Conservation (phyloP, 2,113 vertebrate genomes). For the Eurystomus gularis region DNA sequence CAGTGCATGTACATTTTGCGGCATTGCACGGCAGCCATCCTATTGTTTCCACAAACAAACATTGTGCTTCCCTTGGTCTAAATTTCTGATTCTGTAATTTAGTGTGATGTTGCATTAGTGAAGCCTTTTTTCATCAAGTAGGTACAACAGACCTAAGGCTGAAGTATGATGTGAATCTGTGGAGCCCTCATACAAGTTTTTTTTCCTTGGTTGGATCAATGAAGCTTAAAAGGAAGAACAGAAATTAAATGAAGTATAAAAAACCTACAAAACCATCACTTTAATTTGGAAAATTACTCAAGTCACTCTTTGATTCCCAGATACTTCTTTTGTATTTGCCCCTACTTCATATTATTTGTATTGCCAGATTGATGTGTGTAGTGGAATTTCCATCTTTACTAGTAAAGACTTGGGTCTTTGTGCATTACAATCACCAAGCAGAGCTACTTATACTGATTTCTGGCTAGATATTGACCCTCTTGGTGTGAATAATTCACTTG, state of each 20-base stretch:
- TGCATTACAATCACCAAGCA: neutral
- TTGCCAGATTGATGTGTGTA: neutral
- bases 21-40: neutral
- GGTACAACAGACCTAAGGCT: neutral
- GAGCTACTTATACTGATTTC: neutral
- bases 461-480: neutral
- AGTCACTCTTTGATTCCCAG: neutral
- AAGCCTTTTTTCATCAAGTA: neutral
- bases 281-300: neutral
- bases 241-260: neutral
- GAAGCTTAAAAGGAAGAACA: neutral
- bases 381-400: neutral
- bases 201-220: neutral
- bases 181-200: neutral
- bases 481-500: neutral
- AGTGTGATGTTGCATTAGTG: neutral
- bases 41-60: neutral
- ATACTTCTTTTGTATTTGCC: conserved; percentile 28
- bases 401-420: conserved; percentile 1
- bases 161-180: neutral
- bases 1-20: neutral
- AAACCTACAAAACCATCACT: neutral
- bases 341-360: neutral
- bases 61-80: neutral
- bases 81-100: neutral